Evolutionary conservation across 35 echinoderm and acorn worm species (phyloP), one percentile per base, ranked within the genome.

Genomic region (Heliocidaris tuberculata): DNA sequence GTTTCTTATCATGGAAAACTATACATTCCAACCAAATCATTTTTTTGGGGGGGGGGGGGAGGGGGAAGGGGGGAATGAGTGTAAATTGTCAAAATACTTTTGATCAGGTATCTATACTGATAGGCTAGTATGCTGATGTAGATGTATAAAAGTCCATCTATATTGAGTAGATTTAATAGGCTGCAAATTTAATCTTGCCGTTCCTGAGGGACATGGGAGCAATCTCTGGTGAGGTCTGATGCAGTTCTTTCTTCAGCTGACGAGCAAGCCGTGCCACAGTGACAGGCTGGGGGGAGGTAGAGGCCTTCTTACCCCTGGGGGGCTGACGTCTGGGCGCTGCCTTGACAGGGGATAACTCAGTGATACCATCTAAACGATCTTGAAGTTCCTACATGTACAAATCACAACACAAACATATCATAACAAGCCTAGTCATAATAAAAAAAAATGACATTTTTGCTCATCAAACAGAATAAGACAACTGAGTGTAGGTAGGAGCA

Each of bases 221-320:
- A 12, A 93, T 93, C 50, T 93, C 31, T 7, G 91, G 91, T 6
- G 91, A 93, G 47, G 91, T 93, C 29, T 93, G 48, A 10, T 93
- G 91, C 48, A 93, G 50, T 48, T 93, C 91, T 48, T 93, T 93
- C 91, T 93, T 93, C 12, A 93, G 91, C 91, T 93, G 91, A 24
- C 91, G 91, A 48, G 91, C 91, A 24, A 93, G 91, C 16, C 50
- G 16, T 48, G 91, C 48, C 6, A 93, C 91, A 17, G 91, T 93
- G 16, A 93, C 91, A 12, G 31, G 31, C 21, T 42, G 59, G 29
- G 91, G 91, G 48, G 91, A 59, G 50, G 17, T 59, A 13, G 91
- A 49, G 48, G 31, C 91, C 50, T 59, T 93, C 91, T 50, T 93
- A 2, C 31, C 19, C 11, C 91, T 32, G 19, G 31, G 49, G n/a